Evolutionary conservation across 2,888 invertebrate genomes (phyloP).

Genomic region (Hemistola chrysoprasaria): DNA sequence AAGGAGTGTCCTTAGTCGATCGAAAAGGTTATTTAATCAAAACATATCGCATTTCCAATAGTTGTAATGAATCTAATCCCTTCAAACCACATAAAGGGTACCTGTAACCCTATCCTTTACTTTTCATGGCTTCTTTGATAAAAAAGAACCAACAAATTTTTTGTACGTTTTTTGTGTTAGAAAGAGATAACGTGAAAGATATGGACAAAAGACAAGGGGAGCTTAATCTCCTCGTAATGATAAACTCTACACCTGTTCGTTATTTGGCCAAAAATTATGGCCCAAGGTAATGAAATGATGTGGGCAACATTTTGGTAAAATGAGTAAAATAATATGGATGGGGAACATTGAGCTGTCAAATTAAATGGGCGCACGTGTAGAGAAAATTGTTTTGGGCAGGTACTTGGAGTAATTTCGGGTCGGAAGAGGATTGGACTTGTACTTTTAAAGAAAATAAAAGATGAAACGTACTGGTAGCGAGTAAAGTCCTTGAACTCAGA

Average conservation of each 20-base stretch:
- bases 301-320: conserved; percentile 25
- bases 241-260: conserved; percentile 68
- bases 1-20: not conserved
- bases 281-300: conserved; percentile 43
- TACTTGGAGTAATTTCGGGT: conserved; percentile 2
- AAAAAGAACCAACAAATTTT: conserved; percentile 39
- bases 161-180: conserved; percentile 34
- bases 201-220: conserved; percentile 41
- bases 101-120: conserved; percentile 38
- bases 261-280: conserved; percentile 57
- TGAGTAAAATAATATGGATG: conserved; percentile 23
- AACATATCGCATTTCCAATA: conserved; percentile 8
- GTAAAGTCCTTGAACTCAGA: conserved; percentile 11
- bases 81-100: conserved; percentile 40
- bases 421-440: not conserved
- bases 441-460: conserved; percentile 8
- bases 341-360: conserved; percentile 23
- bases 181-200: conserved; percentile 21
- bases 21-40: conserved; percentile 2
- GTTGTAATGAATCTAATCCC: conserved; percentile 27
- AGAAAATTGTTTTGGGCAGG: conserved; percentile 13
- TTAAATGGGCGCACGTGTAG: conserved; percentile 20
- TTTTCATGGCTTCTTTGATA: conserved; percentile 46
- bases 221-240: conserved; percentile 67
- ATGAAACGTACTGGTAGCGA: conserved; percentile 7